These are phyloP conservation scores for Cydia strobilella DNA, from an alignment of 1,140 invertebrate genomes.

Conservation along the genomic window DNA sequence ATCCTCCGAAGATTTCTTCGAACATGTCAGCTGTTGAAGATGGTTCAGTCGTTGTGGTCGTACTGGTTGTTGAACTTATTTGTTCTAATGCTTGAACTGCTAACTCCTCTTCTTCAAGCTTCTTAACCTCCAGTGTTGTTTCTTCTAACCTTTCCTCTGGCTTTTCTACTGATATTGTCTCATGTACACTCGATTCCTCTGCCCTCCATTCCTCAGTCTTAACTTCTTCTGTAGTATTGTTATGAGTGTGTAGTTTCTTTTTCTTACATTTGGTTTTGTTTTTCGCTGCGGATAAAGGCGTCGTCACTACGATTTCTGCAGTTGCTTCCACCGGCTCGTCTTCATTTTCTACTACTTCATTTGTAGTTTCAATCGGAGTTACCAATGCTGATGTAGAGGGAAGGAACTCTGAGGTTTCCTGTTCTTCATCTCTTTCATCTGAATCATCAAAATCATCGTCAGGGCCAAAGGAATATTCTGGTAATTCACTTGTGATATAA, in stretches of 20 bases:
- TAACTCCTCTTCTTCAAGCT: not conserved
- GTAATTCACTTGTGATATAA: slow-evolving; percentile 33
- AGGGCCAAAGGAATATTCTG: slow-evolving; percentile 33
- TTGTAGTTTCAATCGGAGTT: slow-evolving; percentile 42
- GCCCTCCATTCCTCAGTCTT: slow-evolving; percentile 21
- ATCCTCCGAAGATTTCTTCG: slow-evolving; percentile 56
- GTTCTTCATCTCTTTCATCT: slow-evolving; percentile 37
- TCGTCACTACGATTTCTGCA: slow-evolving; percentile 45
- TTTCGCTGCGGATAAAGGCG: slow-evolving; percentile 46
- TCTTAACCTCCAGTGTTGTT: not conserved
- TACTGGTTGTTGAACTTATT: slow-evolving; percentile 37
- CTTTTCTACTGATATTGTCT: slow-evolving; percentile 32
- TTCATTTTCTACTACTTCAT: slow-evolving; percentile 46
- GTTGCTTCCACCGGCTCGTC: slow-evolving; percentile 44
- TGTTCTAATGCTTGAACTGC: not conserved
- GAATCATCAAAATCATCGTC: slow-evolving; percentile 37
- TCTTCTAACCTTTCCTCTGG: slow-evolving; percentile 3
- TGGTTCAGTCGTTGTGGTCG: slow-evolving; percentile 35
- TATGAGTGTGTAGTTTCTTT: slow-evolving; percentile 56
- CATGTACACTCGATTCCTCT: not conserved
- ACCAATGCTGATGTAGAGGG: slow-evolving; percentile 45
- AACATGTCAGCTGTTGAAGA: slow-evolving; percentile 48
- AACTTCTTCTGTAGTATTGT: slow-evolving; percentile 33
- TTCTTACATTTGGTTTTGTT: slow-evolving; percentile 72
- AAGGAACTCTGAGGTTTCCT: slow-evolving; percentile 61